These are phyloP conservation scores for Sturnus vulgaris DNA, from an alignment of 2,113 vertebrate genomes.

Conservation along the genomic window DNA sequence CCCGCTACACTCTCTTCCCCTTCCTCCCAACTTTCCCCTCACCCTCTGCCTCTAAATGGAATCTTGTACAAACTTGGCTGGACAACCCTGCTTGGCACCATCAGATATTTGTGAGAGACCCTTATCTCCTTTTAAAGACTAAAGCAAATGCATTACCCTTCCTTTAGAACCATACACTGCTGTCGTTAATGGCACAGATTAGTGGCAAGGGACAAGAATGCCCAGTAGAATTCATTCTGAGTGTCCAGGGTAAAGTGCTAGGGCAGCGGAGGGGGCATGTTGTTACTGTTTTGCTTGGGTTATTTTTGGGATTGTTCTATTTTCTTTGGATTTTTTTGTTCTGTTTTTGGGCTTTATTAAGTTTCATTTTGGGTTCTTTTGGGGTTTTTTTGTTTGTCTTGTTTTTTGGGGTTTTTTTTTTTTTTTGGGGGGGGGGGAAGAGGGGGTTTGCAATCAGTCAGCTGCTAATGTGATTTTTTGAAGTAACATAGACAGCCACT, in stretches of 20 bases:
- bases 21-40: neutral
- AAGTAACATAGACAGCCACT: neutral
- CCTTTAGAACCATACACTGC: too few species aligned
- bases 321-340: neutral
- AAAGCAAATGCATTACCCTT: neutral
- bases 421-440: neutral
- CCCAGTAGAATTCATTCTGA: neutral
- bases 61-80: neutral
- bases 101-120: neutral
- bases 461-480: neutral
- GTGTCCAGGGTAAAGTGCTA: fast-evolving
- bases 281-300: neutral
- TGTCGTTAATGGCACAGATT: neutral
- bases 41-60: neutral
- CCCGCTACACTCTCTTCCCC: neutral
- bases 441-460: neutral
- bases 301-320: fast-evolving
- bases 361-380: neutral
- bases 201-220: neutral
- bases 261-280: fast-evolving
- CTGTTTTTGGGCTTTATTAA: too few species aligned
- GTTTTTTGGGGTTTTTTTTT: neutral
- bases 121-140: neutral
- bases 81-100: neutral
- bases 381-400: neutral